A percentile compares a stretch with the other conserved stretches of the same genome.
Conservation (phyloP, 2,888 invertebrate genomes). For the Aleiodes leptofemur region DNA sequence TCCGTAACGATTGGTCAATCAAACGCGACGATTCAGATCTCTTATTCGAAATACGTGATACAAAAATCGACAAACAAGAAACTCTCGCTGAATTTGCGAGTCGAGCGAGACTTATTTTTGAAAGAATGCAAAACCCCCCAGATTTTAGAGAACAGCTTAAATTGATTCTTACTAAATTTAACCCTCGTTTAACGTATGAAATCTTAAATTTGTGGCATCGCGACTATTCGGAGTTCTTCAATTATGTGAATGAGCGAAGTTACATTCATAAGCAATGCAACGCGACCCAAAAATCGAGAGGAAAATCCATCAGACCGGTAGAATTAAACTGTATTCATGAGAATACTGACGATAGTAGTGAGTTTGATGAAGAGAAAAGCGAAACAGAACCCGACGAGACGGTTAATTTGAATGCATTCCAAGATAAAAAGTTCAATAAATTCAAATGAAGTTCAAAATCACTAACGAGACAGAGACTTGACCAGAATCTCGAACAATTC, state of each 20-base stretch:
- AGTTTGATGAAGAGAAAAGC: no score
- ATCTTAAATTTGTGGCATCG: conserved; percentile 4
- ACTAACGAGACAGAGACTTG: no score
- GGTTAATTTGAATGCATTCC: no score
- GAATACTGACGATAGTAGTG: no score
- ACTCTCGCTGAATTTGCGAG: conserved; percentile 33
- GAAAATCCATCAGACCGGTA: no score
- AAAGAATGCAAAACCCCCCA: conserved; percentile 36
- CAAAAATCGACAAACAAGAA: no score
- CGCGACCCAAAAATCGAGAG: conserved; percentile 4
- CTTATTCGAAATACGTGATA: conserved; percentile 18
- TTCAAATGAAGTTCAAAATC: no score
- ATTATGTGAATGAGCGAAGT: conserved; percentile 47
- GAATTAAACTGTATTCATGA: no score
- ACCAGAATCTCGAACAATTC: no score
- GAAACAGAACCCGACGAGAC: no score
- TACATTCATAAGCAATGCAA: conserved; percentile 21
- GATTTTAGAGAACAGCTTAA: conserved; percentile 32
- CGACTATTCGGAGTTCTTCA: conserved; percentile 36
- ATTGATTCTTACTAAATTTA: conserved; percentile 27
- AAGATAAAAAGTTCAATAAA: no score
- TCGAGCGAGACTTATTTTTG: conserved; percentile 40
- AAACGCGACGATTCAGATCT: conserved; percentile 44
- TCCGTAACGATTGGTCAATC: conserved; percentile 46
- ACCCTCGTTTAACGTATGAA: conserved; percentile 4